phyloP scores from a whole-genome alignment of 1,140 invertebrate genomes.

The Leptonema lineaticorne region DNA sequence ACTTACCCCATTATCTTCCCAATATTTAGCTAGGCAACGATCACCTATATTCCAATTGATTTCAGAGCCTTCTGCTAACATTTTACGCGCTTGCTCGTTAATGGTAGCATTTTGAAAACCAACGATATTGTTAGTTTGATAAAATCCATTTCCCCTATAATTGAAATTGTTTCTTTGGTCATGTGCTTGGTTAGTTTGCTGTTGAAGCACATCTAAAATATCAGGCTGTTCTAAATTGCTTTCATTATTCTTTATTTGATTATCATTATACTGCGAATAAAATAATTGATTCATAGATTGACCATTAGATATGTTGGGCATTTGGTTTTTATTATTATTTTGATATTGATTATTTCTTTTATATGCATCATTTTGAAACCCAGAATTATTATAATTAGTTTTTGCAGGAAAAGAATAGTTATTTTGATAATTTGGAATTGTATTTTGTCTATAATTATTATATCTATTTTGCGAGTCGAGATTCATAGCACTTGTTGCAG shows the following conservation, averaged over 20 bases:
- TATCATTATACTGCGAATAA: slow-evolving; percentile 32
- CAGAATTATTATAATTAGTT: slow-evolving; percentile 39
- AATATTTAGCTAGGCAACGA: slow-evolving; percentile 84
- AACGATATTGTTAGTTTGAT: slow-evolving; percentile 59
- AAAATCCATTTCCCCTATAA: slow-evolving; percentile 47
- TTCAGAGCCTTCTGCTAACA: slow-evolving; percentile 48
- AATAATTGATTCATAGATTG: slow-evolving; percentile 40
- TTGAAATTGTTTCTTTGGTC: slow-evolving; percentile 34
- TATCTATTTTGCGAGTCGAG: slow-evolving; percentile 38
- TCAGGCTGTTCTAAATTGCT: slow-evolving; percentile 24
- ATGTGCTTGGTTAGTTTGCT: slow-evolving; percentile 18
- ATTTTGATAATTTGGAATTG: slow-evolving; percentile 38
- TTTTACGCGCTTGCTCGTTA: slow-evolving; percentile 61
- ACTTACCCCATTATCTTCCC: slow-evolving; percentile 85
- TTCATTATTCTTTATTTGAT: slow-evolving; percentile 31
- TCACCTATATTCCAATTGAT: slow-evolving; percentile 76
- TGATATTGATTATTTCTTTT: slow-evolving; percentile 37
- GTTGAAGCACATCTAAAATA: slow-evolving; percentile 28
- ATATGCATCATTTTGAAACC: slow-evolving; percentile 30
- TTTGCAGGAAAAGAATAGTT: slow-evolving; percentile 31
- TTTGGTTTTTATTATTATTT: slow-evolving; percentile 32
- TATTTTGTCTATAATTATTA: slow-evolving; percentile 27
- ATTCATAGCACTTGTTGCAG: slow-evolving; percentile 50
- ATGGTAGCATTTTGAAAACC: slow-evolving; percentile 62
- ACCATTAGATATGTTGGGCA: slow-evolving; percentile 45